Evolutionary conservation across 2,113 vertebrate genomes (phyloP), one percentile per base, ranked within the genome.

Genomic region (Eolophus roseicapilla): DNA sequence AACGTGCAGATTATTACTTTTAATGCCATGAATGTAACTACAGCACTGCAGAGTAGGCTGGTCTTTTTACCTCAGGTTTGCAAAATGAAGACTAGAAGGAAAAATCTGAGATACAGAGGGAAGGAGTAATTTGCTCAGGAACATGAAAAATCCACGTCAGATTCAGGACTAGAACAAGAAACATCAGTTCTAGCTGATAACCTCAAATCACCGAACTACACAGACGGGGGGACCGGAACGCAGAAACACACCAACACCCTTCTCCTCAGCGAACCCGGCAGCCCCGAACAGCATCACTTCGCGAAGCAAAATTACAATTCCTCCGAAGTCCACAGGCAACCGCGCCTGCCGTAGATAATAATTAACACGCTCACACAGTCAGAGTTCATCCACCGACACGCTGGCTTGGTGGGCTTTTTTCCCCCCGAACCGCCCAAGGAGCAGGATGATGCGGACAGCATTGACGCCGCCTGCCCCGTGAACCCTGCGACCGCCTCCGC

Each of bases 141-240:
- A 27, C 49, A 20, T 7, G 28, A 62, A 89, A 86, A 93, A 65
- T 7, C 29, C 83, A 59, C 41, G 6, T 68, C 68, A 64, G 21
- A 49, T 52, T 69, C 33, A 44, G 35, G 18, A 76, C 18, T 23
- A 86, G 60, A 55, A 49, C 41, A 57, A 86, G 37, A 77, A 86
- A 47, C 15, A 23, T 20, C 52, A 47, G 52, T 13, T 28, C 24
- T 11, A 31, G 39, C 62, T 57, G 47, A 37, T 27, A n/a, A 24
- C 10, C 19, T 13, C 44, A 16, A 63, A 47, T n/a, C 33, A 74
- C 41, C 37, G 27, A 87, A 73, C 39, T 25, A 35, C 10, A 62
- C 28, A 50, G 49, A 39, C 2, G 2, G 2, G 16, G 18, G 12
- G 17, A 39, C 46, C 6, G 4, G 59, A 67, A 12, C 0, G 1